phyloP scores from a whole-genome alignment of 2,113 vertebrate genomes.

The Anseranas semipalmata region DNA sequence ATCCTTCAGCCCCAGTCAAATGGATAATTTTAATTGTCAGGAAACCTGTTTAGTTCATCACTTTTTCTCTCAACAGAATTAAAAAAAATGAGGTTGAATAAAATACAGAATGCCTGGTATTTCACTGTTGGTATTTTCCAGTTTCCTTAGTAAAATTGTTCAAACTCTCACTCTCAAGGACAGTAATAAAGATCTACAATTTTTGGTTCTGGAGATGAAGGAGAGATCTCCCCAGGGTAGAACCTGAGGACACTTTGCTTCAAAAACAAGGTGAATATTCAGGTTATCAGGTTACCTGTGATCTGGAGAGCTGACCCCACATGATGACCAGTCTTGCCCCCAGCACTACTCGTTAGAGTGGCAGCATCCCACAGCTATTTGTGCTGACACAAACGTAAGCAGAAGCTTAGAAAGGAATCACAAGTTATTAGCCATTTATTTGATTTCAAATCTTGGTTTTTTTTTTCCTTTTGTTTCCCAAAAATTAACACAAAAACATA shows the following conservation, averaged over 20 bases:
- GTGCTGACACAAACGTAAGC: not conserved
- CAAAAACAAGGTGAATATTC: not conserved
- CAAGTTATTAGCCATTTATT: not conserved
- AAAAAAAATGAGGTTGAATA: not conserved
- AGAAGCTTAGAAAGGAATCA: not conserved
- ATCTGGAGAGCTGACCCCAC: fast-evolving
- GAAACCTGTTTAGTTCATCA: not conserved
- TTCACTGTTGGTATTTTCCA: not conserved
- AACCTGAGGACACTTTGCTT: not conserved
- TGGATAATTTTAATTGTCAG: not conserved
- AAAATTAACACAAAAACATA: not conserved
- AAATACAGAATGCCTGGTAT: not conserved
- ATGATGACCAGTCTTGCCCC: not conserved
- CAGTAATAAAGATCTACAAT: not conserved
- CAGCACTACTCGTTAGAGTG: not conserved
- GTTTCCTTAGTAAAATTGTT: not conserved
- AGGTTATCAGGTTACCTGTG: not conserved
- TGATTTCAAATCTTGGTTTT: not conserved
- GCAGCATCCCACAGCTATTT: not conserved
- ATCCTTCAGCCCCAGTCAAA: not conserved
- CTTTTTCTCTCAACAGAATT: not conserved
- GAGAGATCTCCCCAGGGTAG: not conserved
- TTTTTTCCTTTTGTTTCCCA: not conserved
- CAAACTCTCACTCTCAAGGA: not conserved
- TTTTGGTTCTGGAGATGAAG: not conserved